A percentile compares a stretch with the other conserved stretches of the same genome.
Conservation (phyloP, 2,888 invertebrate species). For the Timema podura region DNA sequence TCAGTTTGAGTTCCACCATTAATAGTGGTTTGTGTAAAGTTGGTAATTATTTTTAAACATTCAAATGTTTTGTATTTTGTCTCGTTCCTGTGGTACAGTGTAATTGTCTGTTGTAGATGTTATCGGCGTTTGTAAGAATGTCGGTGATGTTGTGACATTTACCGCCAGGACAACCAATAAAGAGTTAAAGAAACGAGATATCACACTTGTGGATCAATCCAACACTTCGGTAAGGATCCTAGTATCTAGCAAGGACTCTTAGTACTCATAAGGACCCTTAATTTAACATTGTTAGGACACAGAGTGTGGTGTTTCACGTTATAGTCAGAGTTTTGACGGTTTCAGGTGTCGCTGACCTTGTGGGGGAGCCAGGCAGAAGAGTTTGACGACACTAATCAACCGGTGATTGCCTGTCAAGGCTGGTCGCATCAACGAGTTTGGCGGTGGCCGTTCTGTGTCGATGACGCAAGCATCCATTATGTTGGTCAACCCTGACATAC, state of each 20-base stretch:
- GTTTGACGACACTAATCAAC: constrained; percentile 71
- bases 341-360: constrained; percentile 71
- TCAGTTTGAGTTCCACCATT: constrained; percentile 44
- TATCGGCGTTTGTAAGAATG: constrained; percentile 78
- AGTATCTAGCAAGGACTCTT: too few species aligned
- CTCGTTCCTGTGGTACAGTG: constrained; percentile 10
- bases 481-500: constrained; percentile 83
- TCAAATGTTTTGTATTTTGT: constrained; percentile 18
- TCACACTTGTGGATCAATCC: constrained; percentile 81
- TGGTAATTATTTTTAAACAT: constrained; percentile 2
- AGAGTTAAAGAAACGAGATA: constrained; percentile 84
- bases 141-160: constrained; percentile 66
- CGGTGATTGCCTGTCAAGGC: constrained; percentile 85
- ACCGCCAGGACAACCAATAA: constrained; percentile 69
- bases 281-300: background rate
- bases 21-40: background rate
- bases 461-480: constrained; percentile 54
- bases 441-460: constrained; percentile 70
- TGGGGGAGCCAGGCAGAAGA: constrained; percentile 89
- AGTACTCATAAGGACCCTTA: background rate
- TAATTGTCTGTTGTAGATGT: constrained; percentile 60
- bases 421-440: constrained; percentile 80
- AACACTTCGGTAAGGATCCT: constrained; percentile 58
- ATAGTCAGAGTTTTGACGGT: background rate
- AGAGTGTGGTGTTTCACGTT: too few species aligned